Evolutionary conservation across 2,797 vertebrate species (phyloP).

Genomic region (Anabas testudineus): DNA sequence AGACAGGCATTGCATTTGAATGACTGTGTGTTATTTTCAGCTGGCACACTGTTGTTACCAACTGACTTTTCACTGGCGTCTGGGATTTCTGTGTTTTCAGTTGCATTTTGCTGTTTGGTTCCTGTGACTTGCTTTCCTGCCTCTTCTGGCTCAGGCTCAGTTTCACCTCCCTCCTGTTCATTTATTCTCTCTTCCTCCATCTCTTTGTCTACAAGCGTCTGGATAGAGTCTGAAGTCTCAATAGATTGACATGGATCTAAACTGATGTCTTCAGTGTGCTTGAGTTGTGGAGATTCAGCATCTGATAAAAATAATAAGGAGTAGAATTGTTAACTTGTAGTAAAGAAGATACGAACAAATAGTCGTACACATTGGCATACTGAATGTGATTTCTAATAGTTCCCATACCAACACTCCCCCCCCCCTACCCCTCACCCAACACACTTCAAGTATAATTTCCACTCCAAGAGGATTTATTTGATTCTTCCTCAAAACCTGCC

Average conservation of each 20-base stretch:
- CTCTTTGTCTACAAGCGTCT: slow-evolving; percentile 67
- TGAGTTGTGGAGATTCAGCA: slow-evolving; percentile 71
- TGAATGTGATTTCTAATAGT: not conserved
- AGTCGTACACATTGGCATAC: slow-evolving; percentile 10
- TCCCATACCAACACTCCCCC: not conserved
- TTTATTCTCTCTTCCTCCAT: slow-evolving; percentile 77
- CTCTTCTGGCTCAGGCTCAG: slow-evolving; percentile 68
- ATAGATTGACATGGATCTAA: slow-evolving; percentile 74
- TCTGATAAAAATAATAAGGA: slow-evolving; percentile 64
- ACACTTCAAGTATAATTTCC: not conserved
- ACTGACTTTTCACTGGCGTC: slow-evolving; percentile 68
- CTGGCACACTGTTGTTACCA: slow-evolving; percentile 71
- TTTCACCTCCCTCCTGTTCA: slow-evolving; percentile 72
- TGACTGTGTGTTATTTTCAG: slow-evolving; percentile 79
- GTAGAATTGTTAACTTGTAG: not conserved
- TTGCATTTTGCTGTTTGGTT: slow-evolving; percentile 72
- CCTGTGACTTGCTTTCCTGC: slow-evolving; percentile 68
- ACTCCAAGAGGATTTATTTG: not conserved
- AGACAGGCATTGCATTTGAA: slow-evolving; percentile 93
- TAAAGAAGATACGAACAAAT: not conserved
- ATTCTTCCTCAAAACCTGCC: not conserved
- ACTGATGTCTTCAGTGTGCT: slow-evolving; percentile 67
- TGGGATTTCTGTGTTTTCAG: slow-evolving; percentile 70
- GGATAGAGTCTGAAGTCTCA: slow-evolving; percentile 65
- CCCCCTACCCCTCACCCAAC: not conserved